A percentile compares a stretch with the other conserved stretches of the same genome.
phyloP scores from a whole-genome alignment of 2,113 vertebrate genomes.

The Ptilorrhoa leucosticta region DNA sequence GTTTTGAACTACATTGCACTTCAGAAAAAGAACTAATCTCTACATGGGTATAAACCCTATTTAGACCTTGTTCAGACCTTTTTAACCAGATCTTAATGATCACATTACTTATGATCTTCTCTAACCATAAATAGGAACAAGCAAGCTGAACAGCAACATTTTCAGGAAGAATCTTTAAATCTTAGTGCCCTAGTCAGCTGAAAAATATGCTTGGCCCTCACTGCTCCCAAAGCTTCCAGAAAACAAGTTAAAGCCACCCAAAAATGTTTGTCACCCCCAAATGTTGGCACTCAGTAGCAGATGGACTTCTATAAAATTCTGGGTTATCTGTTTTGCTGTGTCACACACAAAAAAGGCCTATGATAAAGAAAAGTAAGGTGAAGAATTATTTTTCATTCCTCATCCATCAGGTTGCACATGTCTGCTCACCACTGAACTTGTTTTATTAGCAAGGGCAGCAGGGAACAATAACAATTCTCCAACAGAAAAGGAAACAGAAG shows the following conservation, averaged over 20 bases:
- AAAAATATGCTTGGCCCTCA: background rate
- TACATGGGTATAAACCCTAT: background rate
- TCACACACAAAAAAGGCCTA: background rate
- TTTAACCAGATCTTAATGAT: background rate
- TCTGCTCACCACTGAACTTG: background rate
- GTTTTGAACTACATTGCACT: background rate
- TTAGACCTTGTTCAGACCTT: background rate
- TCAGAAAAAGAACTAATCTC: background rate
- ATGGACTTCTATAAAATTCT: background rate
- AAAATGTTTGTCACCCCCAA: background rate
- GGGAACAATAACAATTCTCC: background rate
- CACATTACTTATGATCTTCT: background rate
- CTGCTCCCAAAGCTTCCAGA: background rate
- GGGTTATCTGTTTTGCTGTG: background rate
- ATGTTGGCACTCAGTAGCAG: background rate
- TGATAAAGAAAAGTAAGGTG: background rate
- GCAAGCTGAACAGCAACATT: background rate
- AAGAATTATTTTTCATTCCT: constrained; percentile 22
- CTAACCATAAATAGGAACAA: background rate
- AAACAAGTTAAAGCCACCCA: background rate
- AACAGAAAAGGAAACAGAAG: constrained; percentile 17
- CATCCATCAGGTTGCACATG: background rate
- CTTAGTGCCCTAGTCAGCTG: background rate
- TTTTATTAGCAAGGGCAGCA: background rate
- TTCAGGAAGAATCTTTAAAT: background rate